Evolutionary conservation across 2,113 vertebrate genomes (phyloP).

Genomic region (Tautogolabrus adspersus): DNA sequence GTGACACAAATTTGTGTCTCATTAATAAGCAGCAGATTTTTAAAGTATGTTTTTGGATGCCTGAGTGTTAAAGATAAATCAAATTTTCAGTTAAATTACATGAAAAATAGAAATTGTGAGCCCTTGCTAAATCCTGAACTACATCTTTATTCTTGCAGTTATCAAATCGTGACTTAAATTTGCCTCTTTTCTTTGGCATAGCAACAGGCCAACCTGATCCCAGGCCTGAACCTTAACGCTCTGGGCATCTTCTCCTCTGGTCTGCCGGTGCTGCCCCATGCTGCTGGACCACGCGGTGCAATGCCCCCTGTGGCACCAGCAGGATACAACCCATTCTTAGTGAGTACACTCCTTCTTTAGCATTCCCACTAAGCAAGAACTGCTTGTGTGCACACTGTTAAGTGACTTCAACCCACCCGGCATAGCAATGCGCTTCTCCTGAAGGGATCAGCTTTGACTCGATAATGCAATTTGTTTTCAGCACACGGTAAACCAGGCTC

Average conservation of each 20-base stretch:
- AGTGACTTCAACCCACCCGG: background rate
- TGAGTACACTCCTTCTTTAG: conserved; percentile 78
- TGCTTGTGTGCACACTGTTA: background rate
- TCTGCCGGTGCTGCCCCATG: conserved; percentile 88
- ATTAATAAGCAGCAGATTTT: too few relatives aligned
- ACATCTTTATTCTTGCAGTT: background rate
- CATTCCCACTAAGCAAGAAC: too few relatives aligned
- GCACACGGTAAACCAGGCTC: conserved; percentile 30
- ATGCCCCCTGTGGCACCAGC: conserved; percentile 76
- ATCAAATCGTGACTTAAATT: background rate
- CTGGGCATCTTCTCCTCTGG: conserved; percentile 96
- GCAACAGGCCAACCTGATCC: conserved; percentile 96
- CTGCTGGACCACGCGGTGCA: conserved; percentile 85
- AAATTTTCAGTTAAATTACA: too few relatives aligned
- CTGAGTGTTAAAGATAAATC: too few relatives aligned
- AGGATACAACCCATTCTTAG: conserved; percentile 90
- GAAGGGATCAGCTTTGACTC: conserved; percentile 24
- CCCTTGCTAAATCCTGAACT: too few relatives aligned
- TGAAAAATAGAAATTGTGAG: too few relatives aligned
- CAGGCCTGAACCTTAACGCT: conserved; percentile 93
- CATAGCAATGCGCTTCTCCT: background rate
- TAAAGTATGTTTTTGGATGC: too few relatives aligned
- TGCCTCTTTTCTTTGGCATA: conserved; percentile 50
- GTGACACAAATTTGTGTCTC: too few relatives aligned
- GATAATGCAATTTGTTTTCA: conserved; percentile 32